These are phyloP conservation scores for Auanema freiburgensis DNA, from an alignment of 2,888 invertebrate species.

Conservation along the genomic window DNA sequence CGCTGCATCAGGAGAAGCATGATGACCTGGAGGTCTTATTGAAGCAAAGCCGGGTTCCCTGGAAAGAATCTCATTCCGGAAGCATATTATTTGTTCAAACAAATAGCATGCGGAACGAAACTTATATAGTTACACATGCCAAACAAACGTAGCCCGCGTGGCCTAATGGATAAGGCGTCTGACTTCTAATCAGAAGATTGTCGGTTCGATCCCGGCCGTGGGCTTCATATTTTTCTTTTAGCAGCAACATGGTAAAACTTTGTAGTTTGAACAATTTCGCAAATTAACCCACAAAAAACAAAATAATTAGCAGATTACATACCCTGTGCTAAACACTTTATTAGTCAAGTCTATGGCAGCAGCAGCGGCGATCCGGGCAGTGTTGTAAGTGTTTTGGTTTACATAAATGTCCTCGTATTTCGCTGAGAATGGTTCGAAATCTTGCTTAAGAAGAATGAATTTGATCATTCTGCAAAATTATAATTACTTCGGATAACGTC, in stretches of 20 bases:
- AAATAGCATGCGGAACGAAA: too few species aligned
- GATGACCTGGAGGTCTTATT: slow-evolving; percentile 87
- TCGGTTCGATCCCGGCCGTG: slow-evolving; percentile 35
- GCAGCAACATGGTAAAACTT: neutral
- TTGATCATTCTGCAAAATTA: neutral
- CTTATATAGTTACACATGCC: too few species aligned
- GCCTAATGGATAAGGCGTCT: slow-evolving; percentile 43
- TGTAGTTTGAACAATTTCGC: neutral
- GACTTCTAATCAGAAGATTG: slow-evolving; percentile 44
- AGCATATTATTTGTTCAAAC: too few species aligned
- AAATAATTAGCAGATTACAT: too few species aligned
- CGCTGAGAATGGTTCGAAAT: slow-evolving; percentile 38
- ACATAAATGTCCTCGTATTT: slow-evolving; percentile 59
- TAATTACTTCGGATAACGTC: slow-evolving; percentile 23
- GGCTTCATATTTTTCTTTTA: slow-evolving; percentile 7
- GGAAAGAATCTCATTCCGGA: too few species aligned
- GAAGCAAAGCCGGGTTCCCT: slow-evolving; percentile 83
- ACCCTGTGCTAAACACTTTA: slow-evolving; percentile 24
- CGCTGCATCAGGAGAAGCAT: slow-evolving; percentile 79
- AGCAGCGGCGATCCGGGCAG: slow-evolving; percentile 46
- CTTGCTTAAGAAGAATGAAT: slow-evolving; percentile 16
- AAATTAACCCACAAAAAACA: too few species aligned
- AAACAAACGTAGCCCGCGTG: slow-evolving; percentile 18
- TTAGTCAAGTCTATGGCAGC: slow-evolving; percentile 40
- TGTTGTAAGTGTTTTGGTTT: slow-evolving; percentile 47